Percentiles rank a stretch among this genome's conserved stretches.
Evolutionary conservation across 2,113 vertebrate species (phyloP).

Genomic region (Trinectes maculatus): DNA sequence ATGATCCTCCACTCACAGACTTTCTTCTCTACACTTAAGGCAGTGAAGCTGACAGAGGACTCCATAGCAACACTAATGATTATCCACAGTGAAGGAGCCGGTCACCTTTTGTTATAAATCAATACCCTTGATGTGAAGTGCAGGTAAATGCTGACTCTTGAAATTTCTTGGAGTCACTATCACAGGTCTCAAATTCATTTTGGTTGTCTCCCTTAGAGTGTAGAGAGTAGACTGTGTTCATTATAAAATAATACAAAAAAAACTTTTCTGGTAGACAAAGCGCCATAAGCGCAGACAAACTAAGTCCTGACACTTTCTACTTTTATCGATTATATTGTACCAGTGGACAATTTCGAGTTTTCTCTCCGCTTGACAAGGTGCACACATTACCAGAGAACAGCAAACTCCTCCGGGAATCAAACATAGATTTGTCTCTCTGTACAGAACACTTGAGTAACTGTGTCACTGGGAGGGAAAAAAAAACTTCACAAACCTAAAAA

Average conservation of each 20-base stretch:
- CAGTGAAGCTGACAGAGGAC: conserved; percentile 11
- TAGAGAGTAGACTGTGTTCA: not conserved
- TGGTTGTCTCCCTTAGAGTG: not conserved
- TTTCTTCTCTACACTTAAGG: conserved; percentile 23
- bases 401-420: not conserved
- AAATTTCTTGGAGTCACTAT: not conserved
- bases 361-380: not conserved
- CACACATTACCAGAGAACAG: not conserved
- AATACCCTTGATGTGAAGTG: not conserved
- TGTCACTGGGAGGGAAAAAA: not conserved
- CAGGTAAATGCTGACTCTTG: conserved; percentile 1
- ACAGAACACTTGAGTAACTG: not conserved
- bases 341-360: not conserved
- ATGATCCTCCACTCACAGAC: conserved; percentile 33
- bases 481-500: not conserved
- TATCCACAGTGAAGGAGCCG: not conserved
- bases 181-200: conserved; percentile 5
- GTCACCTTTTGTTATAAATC: not conserved
- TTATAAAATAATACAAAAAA: not conserved
- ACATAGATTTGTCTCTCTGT: not conserved
- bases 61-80: not conserved
- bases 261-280: no score
- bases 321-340: no score
- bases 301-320: no score
- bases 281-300: no score